Evolutionary conservation across 2,888 invertebrate genomes (phyloP).

Genomic region (Escarpia spicata): DNA sequence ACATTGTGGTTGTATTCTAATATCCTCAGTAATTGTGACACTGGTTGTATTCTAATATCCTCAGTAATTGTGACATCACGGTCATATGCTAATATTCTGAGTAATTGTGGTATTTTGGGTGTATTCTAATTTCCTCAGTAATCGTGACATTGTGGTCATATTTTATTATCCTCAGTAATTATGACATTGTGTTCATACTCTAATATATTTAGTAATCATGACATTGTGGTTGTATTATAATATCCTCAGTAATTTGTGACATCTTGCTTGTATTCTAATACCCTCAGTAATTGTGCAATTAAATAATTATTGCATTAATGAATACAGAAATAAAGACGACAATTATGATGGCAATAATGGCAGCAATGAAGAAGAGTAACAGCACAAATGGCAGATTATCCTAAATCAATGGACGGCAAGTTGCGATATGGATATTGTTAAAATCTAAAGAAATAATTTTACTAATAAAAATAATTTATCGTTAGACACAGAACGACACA

Average conservation of each 20-base stretch:
- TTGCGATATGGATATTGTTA: too few relatives aligned
- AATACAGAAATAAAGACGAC: neutral
- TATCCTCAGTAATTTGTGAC: neutral
- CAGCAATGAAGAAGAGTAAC: neutral
- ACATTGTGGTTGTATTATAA: too few relatives aligned
- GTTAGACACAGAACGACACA: neutral
- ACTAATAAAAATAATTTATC: neutral
- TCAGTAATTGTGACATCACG: too few relatives aligned
- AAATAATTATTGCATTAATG: neutral
- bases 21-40: neutral
- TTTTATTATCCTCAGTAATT: too few relatives aligned
- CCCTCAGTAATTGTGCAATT: neutral
- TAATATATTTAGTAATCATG: too few relatives aligned
- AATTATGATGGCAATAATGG: neutral
- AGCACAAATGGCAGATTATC: neutral
- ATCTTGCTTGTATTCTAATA: neutral
- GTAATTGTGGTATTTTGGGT: too few relatives aligned
- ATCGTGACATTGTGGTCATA: too few relatives aligned
- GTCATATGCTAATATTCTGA: too few relatives aligned
- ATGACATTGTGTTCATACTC: neutral
- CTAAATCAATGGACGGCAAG: neutral
- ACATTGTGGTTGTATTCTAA: too few relatives aligned
- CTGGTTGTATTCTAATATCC: too few relatives aligned
- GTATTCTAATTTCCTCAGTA: too few relatives aligned
- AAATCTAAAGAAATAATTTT: neutral